Evolutionary conservation across 1,140 invertebrate genomes (phyloP), one percentile per base, ranked within the genome.

Genomic region (Bombyx mandarina): DNA sequence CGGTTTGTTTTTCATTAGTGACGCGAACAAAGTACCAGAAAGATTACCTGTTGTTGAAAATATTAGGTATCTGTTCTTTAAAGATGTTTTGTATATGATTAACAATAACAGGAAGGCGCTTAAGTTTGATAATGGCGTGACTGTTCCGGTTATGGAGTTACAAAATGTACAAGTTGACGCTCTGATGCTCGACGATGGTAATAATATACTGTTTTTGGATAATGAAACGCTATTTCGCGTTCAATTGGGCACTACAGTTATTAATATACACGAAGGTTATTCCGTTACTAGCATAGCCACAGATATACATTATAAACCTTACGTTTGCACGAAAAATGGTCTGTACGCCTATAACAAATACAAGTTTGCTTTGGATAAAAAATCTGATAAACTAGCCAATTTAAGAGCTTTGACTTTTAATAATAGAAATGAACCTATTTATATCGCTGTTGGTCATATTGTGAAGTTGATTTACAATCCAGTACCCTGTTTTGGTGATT

Each of bases 311-410:
- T 65, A 56, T 6, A 83, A 64, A 58, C 67, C 75, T 0, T 78
- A 72, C 60, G 54, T 82, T 7, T 69, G 73, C 55, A 68, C 77
- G 6, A 69, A 60, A 5, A 71, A 71, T 43, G 82, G 79, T n/a
- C 52, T 82, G 1, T 85, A 68, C 45, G 56, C 70, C 6, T 85
- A 82, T 52, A 85, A 85, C 65, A 85, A 79, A 54, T 85, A 77
- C 55, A 85, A 85, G 57, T 85, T 66, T 57, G 76, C 73, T 6
- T 75, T 79, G 45, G 79, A 85, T 65, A 85, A 71, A 66, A 66
- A 75, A 12, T 66, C 73, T 6, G 61, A 71, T 63, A 54, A 10
- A 10, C 67, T 82, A n/a, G 61, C 22, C 52, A 65, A 72, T 60
- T 56, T 80, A 42, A 82, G 63, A 62, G 74, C 69, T 10, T 52